A percentile compares a stretch with the other conserved stretches of the same genome.
phyloP scores from a whole-genome alignment of 2,888 invertebrate species.

The Loripinus fragilis region DNA sequence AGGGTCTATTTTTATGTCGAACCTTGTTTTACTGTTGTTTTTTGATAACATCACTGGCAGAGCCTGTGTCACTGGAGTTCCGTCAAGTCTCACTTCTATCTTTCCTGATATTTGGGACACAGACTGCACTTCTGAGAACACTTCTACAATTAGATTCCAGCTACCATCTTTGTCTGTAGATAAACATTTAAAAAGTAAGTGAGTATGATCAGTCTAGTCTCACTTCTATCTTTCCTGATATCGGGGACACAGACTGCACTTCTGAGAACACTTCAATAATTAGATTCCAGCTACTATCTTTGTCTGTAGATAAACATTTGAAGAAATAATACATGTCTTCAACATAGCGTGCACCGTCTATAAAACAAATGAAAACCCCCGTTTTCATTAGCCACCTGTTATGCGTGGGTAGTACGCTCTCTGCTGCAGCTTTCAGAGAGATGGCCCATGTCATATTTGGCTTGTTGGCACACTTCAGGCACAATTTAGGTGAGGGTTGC shows the following conservation, averaged over 20 bases:
- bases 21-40: slow-evolving; percentile 31
- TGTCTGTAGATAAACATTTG: slow-evolving; percentile 43
- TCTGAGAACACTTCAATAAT: slow-evolving; percentile 60
- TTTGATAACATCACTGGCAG: slow-evolving; percentile 46
- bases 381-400: no score
- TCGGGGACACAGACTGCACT: slow-evolving; percentile 31
- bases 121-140: slow-evolving; percentile 53
- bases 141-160: slow-evolving; percentile 63
- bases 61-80: slow-evolving; percentile 50
- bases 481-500: no score
- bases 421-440: no score
- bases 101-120: slow-evolving; percentile 47
- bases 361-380: no score
- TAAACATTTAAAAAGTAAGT: no score
- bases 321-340: no score
- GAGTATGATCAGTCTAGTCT: slow-evolving; percentile 58
- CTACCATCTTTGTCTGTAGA: slow-evolving; percentile 56
- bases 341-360: no score
- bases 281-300: slow-evolving; percentile 62
- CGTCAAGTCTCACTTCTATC: slow-evolving; percentile 55
- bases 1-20: slow-evolving; percentile 49
- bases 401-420: no score
- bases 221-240: slow-evolving; percentile 57
- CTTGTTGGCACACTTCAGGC: no score
- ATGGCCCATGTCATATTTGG: no score